A percentile compares a stretch with the other conserved stretches of the same genome.
These are phyloP conservation scores for Drosophila mettleri DNA, from an alignment of 2,888 invertebrate species.

Conservation along the genomic window DNA sequence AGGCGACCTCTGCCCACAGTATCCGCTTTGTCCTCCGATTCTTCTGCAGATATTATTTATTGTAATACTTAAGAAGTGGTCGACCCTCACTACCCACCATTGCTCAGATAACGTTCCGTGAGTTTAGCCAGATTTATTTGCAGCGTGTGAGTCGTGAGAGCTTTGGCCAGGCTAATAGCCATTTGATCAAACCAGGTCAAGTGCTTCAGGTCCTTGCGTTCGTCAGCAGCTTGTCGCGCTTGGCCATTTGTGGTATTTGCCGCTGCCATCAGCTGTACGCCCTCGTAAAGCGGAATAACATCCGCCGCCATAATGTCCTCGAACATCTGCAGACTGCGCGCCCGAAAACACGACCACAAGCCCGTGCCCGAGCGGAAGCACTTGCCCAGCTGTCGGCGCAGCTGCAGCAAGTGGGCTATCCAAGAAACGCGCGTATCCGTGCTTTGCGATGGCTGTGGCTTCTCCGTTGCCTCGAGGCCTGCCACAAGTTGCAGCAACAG, in stretches of 20 bases:
- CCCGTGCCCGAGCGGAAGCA: slow-evolving; percentile 63
- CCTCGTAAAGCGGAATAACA: slow-evolving; percentile 88
- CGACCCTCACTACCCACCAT: slow-evolving; percentile 20
- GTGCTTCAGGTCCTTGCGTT: slow-evolving; percentile 71
- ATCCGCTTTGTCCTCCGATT: slow-evolving; percentile 23
- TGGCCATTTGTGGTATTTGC: slow-evolving; percentile 28
- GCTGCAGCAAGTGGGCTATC: slow-evolving; percentile 60
- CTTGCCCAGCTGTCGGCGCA: slow-evolving; percentile 67
- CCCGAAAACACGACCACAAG: slow-evolving; percentile 84
- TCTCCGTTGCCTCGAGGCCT: slow-evolving; percentile 7
- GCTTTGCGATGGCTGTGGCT: background rate
- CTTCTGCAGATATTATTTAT: slow-evolving; percentile 15
- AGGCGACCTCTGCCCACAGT: slow-evolving; percentile 80
- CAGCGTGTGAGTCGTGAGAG: slow-evolving; percentile 88
- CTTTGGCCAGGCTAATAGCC: slow-evolving; percentile 86
- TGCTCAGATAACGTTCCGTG: slow-evolving; percentile 65
- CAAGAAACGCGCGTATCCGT: slow-evolving; percentile 62
- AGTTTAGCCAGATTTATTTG: slow-evolving; percentile 87
- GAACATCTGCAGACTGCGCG: slow-evolving; percentile 85
- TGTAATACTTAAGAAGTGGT: background rate
- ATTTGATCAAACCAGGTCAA: slow-evolving; percentile 87
- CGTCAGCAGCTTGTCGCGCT: slow-evolving; percentile 13
- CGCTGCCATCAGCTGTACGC: slow-evolving; percentile 86
- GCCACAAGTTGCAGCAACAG: slow-evolving; percentile 45
- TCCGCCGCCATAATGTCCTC: slow-evolving; percentile 88